phyloP scores from a whole-genome alignment of 2,888 invertebrate species.

The Elaeidobius kamerunicus region DNA sequence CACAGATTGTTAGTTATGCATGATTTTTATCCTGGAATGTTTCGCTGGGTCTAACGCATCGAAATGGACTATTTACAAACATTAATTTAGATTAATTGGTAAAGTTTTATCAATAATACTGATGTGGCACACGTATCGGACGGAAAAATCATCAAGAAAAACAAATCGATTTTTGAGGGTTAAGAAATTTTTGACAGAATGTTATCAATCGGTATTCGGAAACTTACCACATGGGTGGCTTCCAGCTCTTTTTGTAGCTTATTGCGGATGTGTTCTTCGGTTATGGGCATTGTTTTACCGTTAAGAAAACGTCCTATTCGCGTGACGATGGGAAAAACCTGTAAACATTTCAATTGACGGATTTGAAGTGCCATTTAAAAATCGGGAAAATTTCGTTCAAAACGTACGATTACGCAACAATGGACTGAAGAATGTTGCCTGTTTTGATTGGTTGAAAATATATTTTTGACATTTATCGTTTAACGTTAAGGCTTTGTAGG shows the following conservation, averaged over 20 bases:
- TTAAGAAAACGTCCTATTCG: constrained; percentile 22
- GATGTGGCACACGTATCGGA: constrained; percentile 31
- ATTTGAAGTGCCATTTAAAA: constrained; percentile 25
- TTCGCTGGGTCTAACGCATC: no score
- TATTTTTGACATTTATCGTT: neutral
- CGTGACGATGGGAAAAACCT: constrained; percentile 14
- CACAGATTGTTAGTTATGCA: no score
- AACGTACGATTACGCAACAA: constrained; percentile 12
- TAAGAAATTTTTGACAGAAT: constrained; percentile 36
- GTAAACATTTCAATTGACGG: constrained; percentile 28
- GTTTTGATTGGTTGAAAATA: constrained; percentile 5
- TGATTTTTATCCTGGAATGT: no score
- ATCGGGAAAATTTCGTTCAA: neutral
- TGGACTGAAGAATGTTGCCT: neutral
- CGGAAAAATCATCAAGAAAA: constrained; percentile 18
- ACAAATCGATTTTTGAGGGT: constrained; percentile 25
- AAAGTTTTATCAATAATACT: constrained; percentile 27
- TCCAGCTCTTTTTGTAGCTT: constrained; percentile 66
- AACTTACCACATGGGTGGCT: constrained; percentile 70
- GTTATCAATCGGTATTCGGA: constrained; percentile 12
- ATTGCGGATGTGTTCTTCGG: constrained; percentile 62
- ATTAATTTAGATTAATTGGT: constrained; percentile 4
- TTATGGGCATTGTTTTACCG: constrained; percentile 55
- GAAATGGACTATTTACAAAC: no score
- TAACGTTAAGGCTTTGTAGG: no score